Evolutionary conservation across 1,140 invertebrate genomes (phyloP).

Genomic region (Leptonema lineaticorne): DNA sequence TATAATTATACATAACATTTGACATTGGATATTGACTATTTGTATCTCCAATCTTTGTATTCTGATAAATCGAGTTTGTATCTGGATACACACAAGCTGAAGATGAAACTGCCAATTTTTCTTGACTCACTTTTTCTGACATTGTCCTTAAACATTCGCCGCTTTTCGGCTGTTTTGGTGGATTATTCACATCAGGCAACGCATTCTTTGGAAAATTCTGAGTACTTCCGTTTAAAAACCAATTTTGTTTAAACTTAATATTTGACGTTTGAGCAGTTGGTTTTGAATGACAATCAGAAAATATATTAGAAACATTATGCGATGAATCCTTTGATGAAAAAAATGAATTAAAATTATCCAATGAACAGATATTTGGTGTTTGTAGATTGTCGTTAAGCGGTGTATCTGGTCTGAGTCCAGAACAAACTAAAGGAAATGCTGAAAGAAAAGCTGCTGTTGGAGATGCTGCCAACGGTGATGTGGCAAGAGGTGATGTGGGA

Average conservation of each 20-base stretch:
- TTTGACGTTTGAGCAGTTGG: neutral
- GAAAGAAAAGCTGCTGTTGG: slow-evolving; percentile 76
- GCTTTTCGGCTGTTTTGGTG: slow-evolving; percentile 9
- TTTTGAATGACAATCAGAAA: slow-evolving; percentile 30
- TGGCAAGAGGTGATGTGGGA: slow-evolving; percentile 64
- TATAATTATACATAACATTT: slow-evolving; percentile 39
- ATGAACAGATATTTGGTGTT: slow-evolving; percentile 37
- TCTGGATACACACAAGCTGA: slow-evolving; percentile 34
- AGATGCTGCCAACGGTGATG: slow-evolving; percentile 74
- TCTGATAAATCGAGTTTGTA: slow-evolving; percentile 26
- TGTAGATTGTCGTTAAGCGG: slow-evolving; percentile 44
- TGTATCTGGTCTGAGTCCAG: slow-evolving; percentile 54
- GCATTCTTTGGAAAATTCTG: slow-evolving; percentile 18
- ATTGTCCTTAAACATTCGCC: neutral
- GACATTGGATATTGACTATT: slow-evolving; percentile 24
- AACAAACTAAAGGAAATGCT: slow-evolving; percentile 71
- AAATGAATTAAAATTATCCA: slow-evolving; percentile 40
- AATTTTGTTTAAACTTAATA: slow-evolving; percentile 23
- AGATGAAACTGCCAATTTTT: slow-evolving; percentile 17
- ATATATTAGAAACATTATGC: slow-evolving; percentile 20
- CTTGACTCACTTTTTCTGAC: neutral
- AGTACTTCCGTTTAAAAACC: slow-evolving; percentile 5
- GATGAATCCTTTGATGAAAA: slow-evolving; percentile 34
- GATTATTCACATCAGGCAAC: neutral
- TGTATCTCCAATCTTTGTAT: slow-evolving; percentile 24